Conservation (phyloP, 2,113 vertebrate genomes). For the Serilophus lunatus region DNA sequence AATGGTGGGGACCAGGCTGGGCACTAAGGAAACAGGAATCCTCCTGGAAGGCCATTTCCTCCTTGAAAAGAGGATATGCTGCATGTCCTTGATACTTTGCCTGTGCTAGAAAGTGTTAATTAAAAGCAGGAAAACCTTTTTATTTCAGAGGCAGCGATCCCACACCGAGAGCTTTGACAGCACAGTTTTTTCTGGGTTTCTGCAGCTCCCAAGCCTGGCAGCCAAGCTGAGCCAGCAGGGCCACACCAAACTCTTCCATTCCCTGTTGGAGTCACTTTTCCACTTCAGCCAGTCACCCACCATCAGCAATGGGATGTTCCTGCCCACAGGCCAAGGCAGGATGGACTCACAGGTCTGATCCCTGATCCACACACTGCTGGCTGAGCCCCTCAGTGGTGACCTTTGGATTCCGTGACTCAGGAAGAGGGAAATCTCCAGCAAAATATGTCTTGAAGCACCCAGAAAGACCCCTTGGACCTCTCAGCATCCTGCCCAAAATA, state of each 20-base stretch:
- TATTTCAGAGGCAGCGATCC: neutral
- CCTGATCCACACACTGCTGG: neutral
- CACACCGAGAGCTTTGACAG: neutral
- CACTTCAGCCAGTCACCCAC: neutral
- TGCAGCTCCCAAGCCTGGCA: neutral
- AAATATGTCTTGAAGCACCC: neutral
- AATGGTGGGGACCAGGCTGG: neutral
- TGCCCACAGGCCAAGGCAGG: neutral
- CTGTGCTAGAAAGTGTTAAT: neutral
- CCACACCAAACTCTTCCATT: neutral
- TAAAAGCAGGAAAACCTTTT: neutral
- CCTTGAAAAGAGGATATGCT: neutral
- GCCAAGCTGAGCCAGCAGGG: neutral
- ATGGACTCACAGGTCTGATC: neutral
- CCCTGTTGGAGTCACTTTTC: neutral
- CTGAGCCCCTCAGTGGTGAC: neutral
- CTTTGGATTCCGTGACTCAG: neutral
- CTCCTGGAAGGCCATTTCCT: neutral
- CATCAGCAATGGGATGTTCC: neutral
- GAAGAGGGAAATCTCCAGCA: neutral
- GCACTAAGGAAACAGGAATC: neutral
- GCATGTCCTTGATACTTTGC: neutral
- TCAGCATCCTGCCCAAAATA: neutral
- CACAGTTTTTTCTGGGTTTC: neutral
- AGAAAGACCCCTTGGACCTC: neutral